Conservation (phyloP, 2,888 invertebrate genomes). For the Oasisia sp. region DNA sequence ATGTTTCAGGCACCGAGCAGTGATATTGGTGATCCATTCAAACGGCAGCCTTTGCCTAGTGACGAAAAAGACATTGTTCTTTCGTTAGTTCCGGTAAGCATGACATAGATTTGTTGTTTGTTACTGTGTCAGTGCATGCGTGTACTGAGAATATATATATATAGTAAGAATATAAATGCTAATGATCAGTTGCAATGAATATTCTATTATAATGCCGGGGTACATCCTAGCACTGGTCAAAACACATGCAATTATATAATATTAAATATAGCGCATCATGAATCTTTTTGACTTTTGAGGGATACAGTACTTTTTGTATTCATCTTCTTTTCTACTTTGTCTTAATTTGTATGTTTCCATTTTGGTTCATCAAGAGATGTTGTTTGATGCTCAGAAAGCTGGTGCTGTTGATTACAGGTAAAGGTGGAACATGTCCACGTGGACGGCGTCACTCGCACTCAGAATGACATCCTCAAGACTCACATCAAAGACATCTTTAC, state of each 20-base stretch:
- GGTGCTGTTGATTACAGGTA: constrained; percentile 68
- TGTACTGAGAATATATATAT: neutral
- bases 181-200: neutral
- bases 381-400: neutral
- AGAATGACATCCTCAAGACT: constrained; percentile 85
- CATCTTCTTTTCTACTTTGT: neutral
- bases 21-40: neutral
- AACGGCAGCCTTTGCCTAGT: neutral
- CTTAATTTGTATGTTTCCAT: neutral
- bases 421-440: constrained; percentile 87
- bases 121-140: neutral
- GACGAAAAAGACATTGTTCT: neutral
- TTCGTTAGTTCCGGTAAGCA: neutral
- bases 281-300: neutral
- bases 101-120: neutral
- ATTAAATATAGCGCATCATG: neutral
- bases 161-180: neutral
- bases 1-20: neutral
- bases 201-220: neutral
- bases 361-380: constrained; percentile 8
- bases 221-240: neutral
- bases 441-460: constrained; percentile 85
- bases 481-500: constrained; percentile 85
- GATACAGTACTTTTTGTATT: neutral
- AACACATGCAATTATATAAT: neutral